phyloP scores from a whole-genome alignment of 2,888 invertebrate species.

The Rhogogaster chlorosoma region DNA sequence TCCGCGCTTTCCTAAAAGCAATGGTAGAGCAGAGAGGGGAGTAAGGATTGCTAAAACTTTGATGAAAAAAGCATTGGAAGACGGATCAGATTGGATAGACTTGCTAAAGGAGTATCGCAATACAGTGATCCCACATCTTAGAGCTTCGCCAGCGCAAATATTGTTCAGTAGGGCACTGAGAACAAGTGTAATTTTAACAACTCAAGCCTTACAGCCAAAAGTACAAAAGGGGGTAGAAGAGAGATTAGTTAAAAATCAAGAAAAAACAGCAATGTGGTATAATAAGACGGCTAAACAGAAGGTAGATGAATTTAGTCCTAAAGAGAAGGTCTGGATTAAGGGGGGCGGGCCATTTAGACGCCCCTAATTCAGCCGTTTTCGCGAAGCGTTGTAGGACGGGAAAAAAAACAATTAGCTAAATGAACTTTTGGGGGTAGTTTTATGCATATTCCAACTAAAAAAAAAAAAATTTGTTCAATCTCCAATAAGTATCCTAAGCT shows the following conservation, averaged over 20 bases:
- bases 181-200: not conserved
- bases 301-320: not conserved
- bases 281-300: not conserved
- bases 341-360: too few species aligned
- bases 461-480: too few species aligned
- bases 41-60: not conserved
- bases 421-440: too few species aligned
- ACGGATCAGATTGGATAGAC: slow-evolving; percentile 19
- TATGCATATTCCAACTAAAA: too few species aligned
- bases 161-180: slow-evolving; percentile 8
- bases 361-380: too few species aligned
- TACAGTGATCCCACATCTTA: not conserved
- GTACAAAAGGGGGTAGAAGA: not conserved
- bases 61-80: slow-evolving; percentile 11
- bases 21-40: slow-evolving; percentile 56
- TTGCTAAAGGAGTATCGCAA: slow-evolving; percentile 8
- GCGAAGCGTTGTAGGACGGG: too few species aligned
- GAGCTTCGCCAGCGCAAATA: slow-evolving; percentile 2
- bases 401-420: too few species aligned
- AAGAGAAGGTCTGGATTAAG: not conserved
- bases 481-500: too few species aligned
- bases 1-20: slow-evolving; percentile 58
- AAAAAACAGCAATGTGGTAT: not conserved
- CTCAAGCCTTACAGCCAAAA: slow-evolving; percentile 17
- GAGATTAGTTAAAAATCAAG: slow-evolving; percentile 2